Percentiles rank a stretch among this genome's conserved stretches.
phyloP scores from a whole-genome alignment of 1,140 invertebrate genomes.

The Cyphomyrmex costatus region DNA sequence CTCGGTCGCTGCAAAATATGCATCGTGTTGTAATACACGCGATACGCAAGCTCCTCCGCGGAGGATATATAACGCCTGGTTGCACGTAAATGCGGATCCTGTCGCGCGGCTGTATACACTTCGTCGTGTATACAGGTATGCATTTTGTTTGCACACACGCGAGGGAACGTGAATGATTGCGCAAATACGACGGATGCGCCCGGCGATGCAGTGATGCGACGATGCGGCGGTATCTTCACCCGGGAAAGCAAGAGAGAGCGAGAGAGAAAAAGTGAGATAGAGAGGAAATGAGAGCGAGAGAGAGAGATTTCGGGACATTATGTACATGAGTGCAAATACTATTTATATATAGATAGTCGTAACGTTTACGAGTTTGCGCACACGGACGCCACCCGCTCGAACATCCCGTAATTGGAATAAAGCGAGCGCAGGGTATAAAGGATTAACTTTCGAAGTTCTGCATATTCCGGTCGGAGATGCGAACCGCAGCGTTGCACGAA shows the following conservation, averaged over 20 bases:
- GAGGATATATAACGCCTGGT: slow-evolving; percentile 42
- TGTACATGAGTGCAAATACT: slow-evolving; percentile 31
- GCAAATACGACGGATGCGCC: slow-evolving; percentile 33
- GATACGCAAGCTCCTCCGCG: slow-evolving; percentile 33
- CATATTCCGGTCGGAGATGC: not conserved
- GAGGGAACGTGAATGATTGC: slow-evolving; percentile 31
- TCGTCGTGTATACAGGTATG: not conserved
- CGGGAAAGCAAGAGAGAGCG: not conserved
- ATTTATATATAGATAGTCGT: slow-evolving; percentile 53
- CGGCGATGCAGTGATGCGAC: not conserved
- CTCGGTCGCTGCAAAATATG: slow-evolving; percentile 28
- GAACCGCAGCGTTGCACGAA: not conserved
- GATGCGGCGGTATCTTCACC: slow-evolving; percentile 6
- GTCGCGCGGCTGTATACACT: slow-evolving; percentile 5
- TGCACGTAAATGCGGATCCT: slow-evolving; percentile 38
- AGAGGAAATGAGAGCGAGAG: not conserved
- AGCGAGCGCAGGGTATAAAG: not conserved
- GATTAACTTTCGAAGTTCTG: slow-evolving; percentile 39
- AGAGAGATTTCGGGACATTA: slow-evolving; percentile 36
- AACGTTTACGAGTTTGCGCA: slow-evolving; percentile 12
- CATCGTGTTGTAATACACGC: slow-evolving; percentile 28
- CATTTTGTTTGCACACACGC: slow-evolving; percentile 45
- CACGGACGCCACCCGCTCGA: slow-evolving; percentile 6
- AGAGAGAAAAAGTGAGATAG: not conserved
- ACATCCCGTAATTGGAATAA: slow-evolving; percentile 28